Percentiles rank a stretch among this genome's conserved stretches.
Evolutionary conservation across 1,140 invertebrate genomes (phyloP).

Genomic region (Tetramorium simillimum): DNA sequence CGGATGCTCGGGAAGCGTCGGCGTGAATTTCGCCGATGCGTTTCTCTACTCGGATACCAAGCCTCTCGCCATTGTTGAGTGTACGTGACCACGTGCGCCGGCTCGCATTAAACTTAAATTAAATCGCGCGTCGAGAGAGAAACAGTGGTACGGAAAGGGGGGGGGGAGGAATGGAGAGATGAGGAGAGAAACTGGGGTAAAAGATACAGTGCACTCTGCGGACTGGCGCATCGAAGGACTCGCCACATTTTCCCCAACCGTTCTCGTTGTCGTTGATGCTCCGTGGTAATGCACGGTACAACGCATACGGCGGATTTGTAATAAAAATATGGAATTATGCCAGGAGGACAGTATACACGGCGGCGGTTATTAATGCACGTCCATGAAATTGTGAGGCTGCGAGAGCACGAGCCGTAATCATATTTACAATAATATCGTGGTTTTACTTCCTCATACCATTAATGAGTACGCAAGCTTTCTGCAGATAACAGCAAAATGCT

Average conservation of each 20-base stretch:
- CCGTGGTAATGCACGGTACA: constrained; percentile 14
- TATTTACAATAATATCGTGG: constrained; percentile 19
- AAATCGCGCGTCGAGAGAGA: constrained; percentile 45
- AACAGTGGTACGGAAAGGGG: constrained; percentile 1
- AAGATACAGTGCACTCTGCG: constrained; percentile 38
- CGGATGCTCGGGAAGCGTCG: constrained; percentile 21
- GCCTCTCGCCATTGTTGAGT: constrained; percentile 49
- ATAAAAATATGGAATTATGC: constrained; percentile 53
- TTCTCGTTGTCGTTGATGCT: constrained; percentile 29
- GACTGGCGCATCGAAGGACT: constrained; percentile 46
- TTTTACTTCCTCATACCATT: neutral
- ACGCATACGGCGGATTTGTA: constrained; percentile 7
- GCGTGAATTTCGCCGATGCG: constrained; percentile 53
- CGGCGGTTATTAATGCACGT: constrained; percentile 30
- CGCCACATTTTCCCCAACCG: constrained; percentile 13
- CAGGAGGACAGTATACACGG: neutral
- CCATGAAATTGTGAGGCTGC: constrained; percentile 38
- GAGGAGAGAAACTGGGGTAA: constrained; percentile 1
- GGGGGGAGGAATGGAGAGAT: constrained; percentile 9
- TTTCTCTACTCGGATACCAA: constrained; percentile 46
- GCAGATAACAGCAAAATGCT: neutral
- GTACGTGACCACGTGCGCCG: constrained; percentile 55
- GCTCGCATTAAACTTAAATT: constrained; percentile 55
- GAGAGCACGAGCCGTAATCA: constrained; percentile 11
- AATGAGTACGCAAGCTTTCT: neutral